Evolutionary conservation across 37 sponge, comb jelly and placozoan genomes (phyloP).

Genomic region (Oscarella lobularis): DNA sequence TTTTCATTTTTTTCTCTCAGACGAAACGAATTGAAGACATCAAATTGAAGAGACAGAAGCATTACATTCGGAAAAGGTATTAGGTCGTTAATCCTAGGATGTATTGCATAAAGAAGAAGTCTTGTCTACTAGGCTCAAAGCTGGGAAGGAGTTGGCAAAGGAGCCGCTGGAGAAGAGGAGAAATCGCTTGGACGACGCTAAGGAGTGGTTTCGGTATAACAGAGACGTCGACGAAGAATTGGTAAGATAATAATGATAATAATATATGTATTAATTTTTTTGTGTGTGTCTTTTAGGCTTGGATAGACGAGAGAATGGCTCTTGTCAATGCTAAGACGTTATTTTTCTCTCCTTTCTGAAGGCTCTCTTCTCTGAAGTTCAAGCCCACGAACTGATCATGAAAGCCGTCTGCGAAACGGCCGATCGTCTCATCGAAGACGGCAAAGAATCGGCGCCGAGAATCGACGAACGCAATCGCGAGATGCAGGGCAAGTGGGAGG

Average conservation of each 20-base stretch:
- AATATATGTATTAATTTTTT: too few relatives aligned
- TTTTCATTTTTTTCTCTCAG: too few relatives aligned
- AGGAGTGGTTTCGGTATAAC: constrained; percentile 54
- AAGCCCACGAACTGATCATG: background rate
- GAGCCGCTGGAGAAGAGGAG: constrained; percentile 39
- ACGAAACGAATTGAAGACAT: constrained; percentile 83
- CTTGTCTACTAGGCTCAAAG: constrained; percentile 52
- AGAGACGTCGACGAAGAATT: constrained; percentile 68
- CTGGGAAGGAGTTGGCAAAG: constrained; percentile 71
- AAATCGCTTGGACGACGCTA: constrained; percentile 63
- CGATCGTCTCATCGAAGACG: constrained; percentile 36
- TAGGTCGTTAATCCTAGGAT: background rate
- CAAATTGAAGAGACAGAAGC: constrained; percentile 58
- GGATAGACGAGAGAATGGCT: constrained; percentile 75
- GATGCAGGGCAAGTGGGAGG: constrained; percentile 44
- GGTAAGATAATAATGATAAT: background rate
- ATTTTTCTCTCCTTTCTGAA: constrained; percentile 7
- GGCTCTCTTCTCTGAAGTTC: background rate
- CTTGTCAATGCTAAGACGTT: constrained; percentile 52
- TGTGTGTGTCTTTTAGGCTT: too few relatives aligned
- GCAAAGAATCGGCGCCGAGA: constrained; percentile 48
- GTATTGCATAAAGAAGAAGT: background rate
- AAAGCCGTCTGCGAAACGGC: constrained; percentile 12
- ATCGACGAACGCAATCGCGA: constrained; percentile 44
- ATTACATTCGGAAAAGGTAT: constrained; percentile 87